Conservation (phyloP, 2,888 invertebrate genomes). For the Hylaea fasciaria region DNA sequence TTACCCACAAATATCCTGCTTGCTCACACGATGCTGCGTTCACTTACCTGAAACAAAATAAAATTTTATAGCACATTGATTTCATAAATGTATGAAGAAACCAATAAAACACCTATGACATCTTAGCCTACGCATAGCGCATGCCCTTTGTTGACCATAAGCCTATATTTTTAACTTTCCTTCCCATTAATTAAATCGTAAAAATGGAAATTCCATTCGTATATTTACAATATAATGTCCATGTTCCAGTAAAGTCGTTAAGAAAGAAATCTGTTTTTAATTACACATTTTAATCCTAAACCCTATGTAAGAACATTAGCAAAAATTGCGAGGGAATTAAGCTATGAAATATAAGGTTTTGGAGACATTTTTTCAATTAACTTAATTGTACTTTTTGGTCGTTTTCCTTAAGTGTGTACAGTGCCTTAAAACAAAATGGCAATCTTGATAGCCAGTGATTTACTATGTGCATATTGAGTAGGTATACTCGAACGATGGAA, state of each 20-base stretch:
- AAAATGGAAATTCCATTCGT: too few species aligned
- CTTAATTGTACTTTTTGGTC: slow-evolving; percentile 70
- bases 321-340: slow-evolving; percentile 67
- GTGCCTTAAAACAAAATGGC: slow-evolving; percentile 3
- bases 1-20: too few species aligned
- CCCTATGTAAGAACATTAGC: slow-evolving; percentile 64
- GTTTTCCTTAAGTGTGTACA: slow-evolving; percentile 43
- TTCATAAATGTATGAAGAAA: too few species aligned
- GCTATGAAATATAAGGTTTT: slow-evolving; percentile 65
- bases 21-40: neutral
- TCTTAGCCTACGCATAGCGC: too few species aligned
- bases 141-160: neutral
- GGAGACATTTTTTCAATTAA: slow-evolving; percentile 72
- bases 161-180: neutral
- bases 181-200: neutral
- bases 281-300: slow-evolving; percentile 60
- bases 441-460: slow-evolving; percentile 1
- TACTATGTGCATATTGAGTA: neutral
- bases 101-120: too few species aligned
- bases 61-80: too few species aligned
- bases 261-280: slow-evolving; percentile 66
- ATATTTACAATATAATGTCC: neutral
- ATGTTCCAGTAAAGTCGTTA: slow-evolving; percentile 39
- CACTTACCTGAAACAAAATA: slow-evolving; percentile 48
- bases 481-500: too few species aligned